Conservation (phyloP, 2,113 vertebrate species). For the Passer montanus region DNA sequence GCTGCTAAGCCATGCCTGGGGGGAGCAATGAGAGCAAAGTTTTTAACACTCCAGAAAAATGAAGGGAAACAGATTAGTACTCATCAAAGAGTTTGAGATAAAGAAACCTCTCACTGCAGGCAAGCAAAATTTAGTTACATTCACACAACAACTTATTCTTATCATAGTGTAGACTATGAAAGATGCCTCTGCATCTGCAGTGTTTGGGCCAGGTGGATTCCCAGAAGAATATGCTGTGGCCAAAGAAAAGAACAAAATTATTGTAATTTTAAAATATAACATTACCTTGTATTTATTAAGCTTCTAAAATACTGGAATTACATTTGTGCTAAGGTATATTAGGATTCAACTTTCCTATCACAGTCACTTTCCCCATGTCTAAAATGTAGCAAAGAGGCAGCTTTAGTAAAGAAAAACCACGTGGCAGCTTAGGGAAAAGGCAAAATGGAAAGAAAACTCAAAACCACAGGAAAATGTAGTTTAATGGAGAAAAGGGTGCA, state of each 20-base stretch:
- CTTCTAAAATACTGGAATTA: neutral
- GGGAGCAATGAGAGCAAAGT: conserved; percentile 37
- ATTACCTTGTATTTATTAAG: neutral
- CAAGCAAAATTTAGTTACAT: conserved; percentile 10
- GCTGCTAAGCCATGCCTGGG: conserved; percentile 32
- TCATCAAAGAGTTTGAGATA: neutral
- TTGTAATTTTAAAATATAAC: neutral
- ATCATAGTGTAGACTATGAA: neutral
- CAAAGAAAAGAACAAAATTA: conserved; percentile 27
- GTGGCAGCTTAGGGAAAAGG: neutral
- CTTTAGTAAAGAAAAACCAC: neutral
- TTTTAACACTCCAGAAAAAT: conserved; percentile 30
- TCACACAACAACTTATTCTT: conserved; percentile 1
- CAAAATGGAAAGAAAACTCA: neutral
- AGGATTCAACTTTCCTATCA: neutral
- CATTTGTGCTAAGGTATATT: neutral
- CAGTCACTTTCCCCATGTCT: neutral
- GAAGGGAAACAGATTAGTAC: conserved; percentile 43
- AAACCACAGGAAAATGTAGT: neutral
- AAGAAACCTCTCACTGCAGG: conserved; percentile 30
- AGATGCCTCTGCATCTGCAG: conserved; percentile 42
- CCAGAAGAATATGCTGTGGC: neutral
- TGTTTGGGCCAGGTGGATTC: neutral
- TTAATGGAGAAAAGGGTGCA: neutral
- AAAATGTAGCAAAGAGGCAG: neutral